Evolutionary conservation across 2,113 vertebrate species (phyloP), one percentile per base, ranked within the genome.

Genomic region (Lipophrys pholis): DNA sequence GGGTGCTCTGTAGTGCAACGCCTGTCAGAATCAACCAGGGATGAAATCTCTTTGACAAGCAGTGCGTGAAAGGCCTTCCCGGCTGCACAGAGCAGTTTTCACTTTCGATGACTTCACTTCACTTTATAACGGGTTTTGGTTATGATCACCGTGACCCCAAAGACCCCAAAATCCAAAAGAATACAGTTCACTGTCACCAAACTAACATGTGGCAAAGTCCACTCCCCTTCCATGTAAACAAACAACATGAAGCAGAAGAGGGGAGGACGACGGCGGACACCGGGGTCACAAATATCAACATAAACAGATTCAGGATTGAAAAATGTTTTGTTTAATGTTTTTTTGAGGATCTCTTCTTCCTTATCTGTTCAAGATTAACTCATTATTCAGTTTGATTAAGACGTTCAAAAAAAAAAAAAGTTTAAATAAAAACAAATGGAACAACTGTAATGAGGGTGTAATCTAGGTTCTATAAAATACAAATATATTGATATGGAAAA

Each of bases 161-260:
- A 62, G 36, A 60, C 60, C 21, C 21, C 21, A 30, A 30, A 30
- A 30, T 30, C 2, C 2, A 30, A 30, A 30, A 64, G 60, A 65
- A 56, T 16, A 15, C 65, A 49, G 50, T 48, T 53, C 35, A 17
- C 52, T 36, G 69, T 59, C 58, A 39, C 65, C 14, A 52, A 61
- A 43, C 10, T 39, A 49, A 21, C 21, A n/a, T 11, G n/a, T 39
- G 72, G 46, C 71, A 35, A 81, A 82, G 76, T 73, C 48, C 65
- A 52, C 71, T 64, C 75, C 75, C 71, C 45, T 46, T 43, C 53
- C 60, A 59, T 50, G 50, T 69, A 69, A 81, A 80, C 63, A 76
- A 71, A 76, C 21, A 30, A 30, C 21, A n/a, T 51, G 58, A 40
- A 52, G 49, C 7, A 55, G 55, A 50, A 35, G 16, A 53, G 52